phyloP scores from a whole-genome alignment of 2,797 vertebrate species.

The Platyrinchus mystaceus region DNA sequence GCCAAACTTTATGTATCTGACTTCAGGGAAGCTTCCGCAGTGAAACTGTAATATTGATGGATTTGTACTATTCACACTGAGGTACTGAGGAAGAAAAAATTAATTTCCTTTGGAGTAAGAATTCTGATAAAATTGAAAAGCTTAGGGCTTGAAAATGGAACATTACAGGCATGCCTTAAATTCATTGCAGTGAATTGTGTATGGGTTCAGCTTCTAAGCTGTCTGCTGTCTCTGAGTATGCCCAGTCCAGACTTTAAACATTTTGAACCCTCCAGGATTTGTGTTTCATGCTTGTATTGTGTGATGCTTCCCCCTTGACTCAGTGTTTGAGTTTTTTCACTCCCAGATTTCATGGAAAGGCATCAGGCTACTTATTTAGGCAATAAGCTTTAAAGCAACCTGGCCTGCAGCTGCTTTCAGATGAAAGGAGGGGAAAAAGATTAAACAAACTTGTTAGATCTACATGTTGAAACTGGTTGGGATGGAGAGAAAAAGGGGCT shows the following conservation, averaged over 20 bases:
- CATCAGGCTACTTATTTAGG: not conserved
- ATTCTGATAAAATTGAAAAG: not conserved
- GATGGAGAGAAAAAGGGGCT: not conserved
- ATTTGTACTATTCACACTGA: not conserved
- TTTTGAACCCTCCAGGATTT: not conserved
- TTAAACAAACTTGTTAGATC: not conserved
- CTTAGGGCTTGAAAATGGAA: not conserved
- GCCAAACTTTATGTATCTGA: not conserved
- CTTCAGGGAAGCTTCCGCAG: not conserved
- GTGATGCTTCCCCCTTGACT: not conserved
- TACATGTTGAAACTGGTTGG: constrained; percentile 11
- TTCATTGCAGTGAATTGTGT: not conserved
- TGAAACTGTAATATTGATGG: not conserved
- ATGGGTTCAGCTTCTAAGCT: not conserved
- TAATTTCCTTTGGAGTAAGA: not conserved
- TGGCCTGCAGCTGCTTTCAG: not conserved
- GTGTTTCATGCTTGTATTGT: not conserved
- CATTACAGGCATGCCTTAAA: not conserved
- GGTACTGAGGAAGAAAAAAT: not conserved
- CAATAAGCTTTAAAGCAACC: not conserved
- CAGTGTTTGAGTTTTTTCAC: not conserved
- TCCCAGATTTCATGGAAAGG: not conserved
- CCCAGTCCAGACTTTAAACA: not conserved
- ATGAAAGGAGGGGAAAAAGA: not conserved
- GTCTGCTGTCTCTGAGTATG: not conserved